Base-by-base conservation (phyloP, 1,140 invertebrate species). In the Chlorops oryzae region DNA sequence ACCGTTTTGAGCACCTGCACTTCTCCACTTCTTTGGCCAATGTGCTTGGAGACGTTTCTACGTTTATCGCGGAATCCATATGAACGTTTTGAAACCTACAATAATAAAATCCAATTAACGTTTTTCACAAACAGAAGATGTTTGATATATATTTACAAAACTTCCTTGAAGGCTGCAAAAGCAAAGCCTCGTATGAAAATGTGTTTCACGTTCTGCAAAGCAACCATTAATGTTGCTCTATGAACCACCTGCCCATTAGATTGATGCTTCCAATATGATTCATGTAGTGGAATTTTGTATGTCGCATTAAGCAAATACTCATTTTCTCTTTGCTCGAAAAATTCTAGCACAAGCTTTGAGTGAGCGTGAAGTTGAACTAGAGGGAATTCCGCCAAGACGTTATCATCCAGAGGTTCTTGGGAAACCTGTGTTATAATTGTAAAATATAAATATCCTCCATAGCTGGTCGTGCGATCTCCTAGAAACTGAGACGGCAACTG, bases 371-470 rank as follows among this genome's bases (percentile, higher is more conserved):
- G 63, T 57, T 91, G 83, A 10, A 94, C 86, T 6, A 93, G 73
- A 1, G 92, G 91, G 73, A 88, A 92, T 54, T 72, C 74, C 21
- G 64, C 58, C 40, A 79, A 51, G 3, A 73, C 58, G n/a, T 76
- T 73, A 0, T 74, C 61, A 13, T 79, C 72, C 3, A 86, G 71
- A n/a, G 75, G 78, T 34, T 79, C 77, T 32, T 81, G 79, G 61
- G 73, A 44, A 9, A 82, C 84, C 40, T 82, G 80, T 22, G 85
- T 86, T 28, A 81, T 74, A 1, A 88, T 81, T 12, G 80, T 78
- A 68, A 96, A 96, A 48, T 86, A 78, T 3, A 98, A 72, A 54
- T 83, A 85, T 5, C 95, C 95, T 54, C 93, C 94, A 68, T 98
- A 99, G 1, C 94, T 97, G 27, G 85, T 75, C 1, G 92, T 84